Percentiles rank a stretch among this genome's conserved stretches.
These are phyloP conservation scores for Pelodytes ibericus DNA, from an alignment of 2,797 vertebrate species.

Conservation along the genomic window DNA sequence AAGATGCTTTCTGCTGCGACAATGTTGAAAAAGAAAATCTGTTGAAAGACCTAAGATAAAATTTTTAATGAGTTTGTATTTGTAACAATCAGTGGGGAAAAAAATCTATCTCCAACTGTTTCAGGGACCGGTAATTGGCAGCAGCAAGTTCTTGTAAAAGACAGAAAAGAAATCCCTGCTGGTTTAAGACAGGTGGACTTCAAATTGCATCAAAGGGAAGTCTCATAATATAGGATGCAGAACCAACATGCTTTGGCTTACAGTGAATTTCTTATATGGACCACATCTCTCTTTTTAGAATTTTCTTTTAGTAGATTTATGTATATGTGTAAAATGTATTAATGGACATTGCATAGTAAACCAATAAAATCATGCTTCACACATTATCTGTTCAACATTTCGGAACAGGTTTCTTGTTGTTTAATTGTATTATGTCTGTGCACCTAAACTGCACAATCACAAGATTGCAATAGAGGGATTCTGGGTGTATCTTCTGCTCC, in stretches of 20 bases:
- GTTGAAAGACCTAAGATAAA: slow-evolving; percentile 59
- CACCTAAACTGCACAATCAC: no score
- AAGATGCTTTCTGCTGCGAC: slow-evolving; percentile 54
- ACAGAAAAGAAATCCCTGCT: slow-evolving; percentile 60
- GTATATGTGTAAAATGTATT: background rate
- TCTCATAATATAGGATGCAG: slow-evolving; percentile 59
- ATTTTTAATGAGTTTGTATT: slow-evolving; percentile 69
- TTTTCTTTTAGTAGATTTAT: slow-evolving; percentile 19
- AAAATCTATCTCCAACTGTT: slow-evolving; percentile 61
- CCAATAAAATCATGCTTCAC: no score
- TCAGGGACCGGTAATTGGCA: slow-evolving; percentile 64
- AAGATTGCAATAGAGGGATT: no score
- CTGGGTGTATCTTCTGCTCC: no score
- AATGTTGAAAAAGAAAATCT: slow-evolving; percentile 56
- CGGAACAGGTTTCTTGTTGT: no score
- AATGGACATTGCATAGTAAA: no score
- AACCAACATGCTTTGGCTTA: slow-evolving; percentile 58
- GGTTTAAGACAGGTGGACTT: slow-evolving; percentile 68
- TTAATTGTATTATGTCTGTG: no score
- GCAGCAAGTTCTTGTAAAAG: slow-evolving; percentile 63
- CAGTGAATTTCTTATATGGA: slow-evolving; percentile 60
- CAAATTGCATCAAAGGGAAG: slow-evolving; percentile 66
- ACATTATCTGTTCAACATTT: no score
- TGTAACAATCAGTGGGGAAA: slow-evolving; percentile 58
- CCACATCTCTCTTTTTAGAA: slow-evolving; percentile 44